Evolutionary conservation across 2,113 vertebrate genomes (phyloP).

Genomic region (Rutilus rutilus): DNA sequence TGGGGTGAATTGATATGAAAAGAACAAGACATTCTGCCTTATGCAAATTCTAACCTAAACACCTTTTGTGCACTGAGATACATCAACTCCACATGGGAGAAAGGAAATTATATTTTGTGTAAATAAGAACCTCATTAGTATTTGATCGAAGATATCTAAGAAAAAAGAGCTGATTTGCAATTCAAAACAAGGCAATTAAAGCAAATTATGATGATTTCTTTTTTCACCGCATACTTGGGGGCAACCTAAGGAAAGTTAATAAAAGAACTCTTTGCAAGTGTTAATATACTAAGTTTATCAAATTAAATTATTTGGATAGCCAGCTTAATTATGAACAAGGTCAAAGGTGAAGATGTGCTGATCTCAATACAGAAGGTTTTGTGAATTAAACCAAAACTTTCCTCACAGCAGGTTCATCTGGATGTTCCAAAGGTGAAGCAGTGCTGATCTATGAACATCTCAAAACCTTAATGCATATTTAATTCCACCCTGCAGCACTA

Average conservation of each 20-base stretch:
- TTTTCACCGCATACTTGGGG: conserved; percentile 8
- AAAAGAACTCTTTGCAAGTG: conserved; percentile 19
- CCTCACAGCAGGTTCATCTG: neutral
- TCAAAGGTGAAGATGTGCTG: conserved; percentile 17
- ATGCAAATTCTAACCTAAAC: conserved; percentile 48
- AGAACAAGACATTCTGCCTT: conserved; percentile 47
- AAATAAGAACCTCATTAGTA: conserved; percentile 55
- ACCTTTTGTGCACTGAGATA: conserved; percentile 31
- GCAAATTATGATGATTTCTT: conserved; percentile 35
- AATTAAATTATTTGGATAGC: conserved; percentile 27
- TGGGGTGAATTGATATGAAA: conserved; percentile 28
- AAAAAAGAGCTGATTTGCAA: conserved; percentile 47
- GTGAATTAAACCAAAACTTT: conserved; percentile 11
- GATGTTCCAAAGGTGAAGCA: conserved; percentile 12
- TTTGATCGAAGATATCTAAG: conserved; percentile 45
- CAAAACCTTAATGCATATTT: conserved; percentile 16
- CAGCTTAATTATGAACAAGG: conserved; percentile 5
- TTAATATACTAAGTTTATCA: conserved; percentile 22
- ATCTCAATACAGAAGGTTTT: conserved; percentile 1
- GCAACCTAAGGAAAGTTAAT: conserved; percentile 18
- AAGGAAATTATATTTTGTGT: conserved; percentile 46
- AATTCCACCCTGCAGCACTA: neutral
- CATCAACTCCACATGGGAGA: conserved; percentile 29
- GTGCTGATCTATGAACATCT: neutral
- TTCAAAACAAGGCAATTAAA: conserved; percentile 51